These are phyloP conservation scores for Aporophyla lueneburgensis DNA, from an alignment of 2,888 invertebrate species.

Conservation along the genomic window DNA sequence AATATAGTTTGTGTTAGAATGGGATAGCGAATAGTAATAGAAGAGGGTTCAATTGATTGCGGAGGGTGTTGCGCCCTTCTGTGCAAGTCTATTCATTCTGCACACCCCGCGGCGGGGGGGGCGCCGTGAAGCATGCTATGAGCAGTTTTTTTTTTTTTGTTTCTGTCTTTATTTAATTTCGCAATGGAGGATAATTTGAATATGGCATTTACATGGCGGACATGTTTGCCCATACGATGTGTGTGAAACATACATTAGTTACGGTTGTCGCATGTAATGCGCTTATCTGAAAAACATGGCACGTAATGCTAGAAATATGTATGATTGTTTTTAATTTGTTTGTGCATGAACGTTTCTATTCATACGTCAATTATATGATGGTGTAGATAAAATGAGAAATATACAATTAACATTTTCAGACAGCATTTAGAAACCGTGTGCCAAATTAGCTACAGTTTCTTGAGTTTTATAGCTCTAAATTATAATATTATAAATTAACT, in stretches of 20 bases:
- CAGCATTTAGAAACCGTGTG: neutral
- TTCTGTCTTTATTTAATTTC: constrained; percentile 89
- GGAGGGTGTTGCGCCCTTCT: constrained; percentile 87
- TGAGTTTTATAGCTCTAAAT: neutral
- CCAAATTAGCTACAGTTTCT: neutral
- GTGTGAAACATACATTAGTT: constrained; percentile 48
- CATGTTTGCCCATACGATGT: constrained; percentile 75
- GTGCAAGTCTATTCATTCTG: constrained; percentile 79
- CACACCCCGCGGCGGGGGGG: constrained; percentile 84
- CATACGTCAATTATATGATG: constrained; percentile 29
- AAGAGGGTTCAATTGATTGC: constrained; percentile 88
- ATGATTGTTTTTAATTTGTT: constrained; percentile 27
- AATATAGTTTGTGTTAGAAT: constrained; percentile 64
- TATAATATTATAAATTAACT: neutral
- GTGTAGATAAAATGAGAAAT: neutral
- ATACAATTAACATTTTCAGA: neutral
- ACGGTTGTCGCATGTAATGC: constrained; percentile 43
- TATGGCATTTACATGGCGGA: constrained; percentile 87
- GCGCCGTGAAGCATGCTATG: constrained; percentile 81
- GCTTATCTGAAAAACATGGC: constrained; percentile 33
- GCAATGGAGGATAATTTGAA: constrained; percentile 89
- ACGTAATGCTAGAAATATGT: constrained; percentile 26
- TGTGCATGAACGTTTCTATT: constrained; percentile 5
- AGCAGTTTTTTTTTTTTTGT: constrained; percentile 83
- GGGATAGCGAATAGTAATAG: constrained; percentile 77